A percentile compares a stretch with the other conserved stretches of the same genome.
Conservation (phyloP, 2,888 invertebrate genomes). For the Macroteleia sp. region DNA sequence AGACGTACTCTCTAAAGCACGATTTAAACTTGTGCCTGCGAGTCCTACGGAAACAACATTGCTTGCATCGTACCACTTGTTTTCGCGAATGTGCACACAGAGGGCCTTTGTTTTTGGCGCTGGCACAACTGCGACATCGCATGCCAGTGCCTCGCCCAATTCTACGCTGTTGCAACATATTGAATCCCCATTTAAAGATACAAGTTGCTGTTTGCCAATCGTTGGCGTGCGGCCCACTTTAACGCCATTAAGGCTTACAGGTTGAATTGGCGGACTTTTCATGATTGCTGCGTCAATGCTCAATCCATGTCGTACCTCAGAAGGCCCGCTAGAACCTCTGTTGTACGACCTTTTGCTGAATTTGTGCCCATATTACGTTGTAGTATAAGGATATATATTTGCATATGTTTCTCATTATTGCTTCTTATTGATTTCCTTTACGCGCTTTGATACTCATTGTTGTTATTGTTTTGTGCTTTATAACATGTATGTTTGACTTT, state of each 20-base stretch:
- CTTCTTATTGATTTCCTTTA: constrained; percentile 21
- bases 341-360: neutral
- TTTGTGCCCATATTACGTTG: constrained; percentile 22
- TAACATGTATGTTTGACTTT: no score
- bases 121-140: constrained; percentile 73
- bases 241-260: constrained; percentile 35
- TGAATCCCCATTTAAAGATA: constrained; percentile 78
- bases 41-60: constrained; percentile 78
- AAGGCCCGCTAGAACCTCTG: constrained; percentile 10
- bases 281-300: constrained; percentile 41
- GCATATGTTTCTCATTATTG: constrained; percentile 48
- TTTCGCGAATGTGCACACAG: constrained; percentile 79
- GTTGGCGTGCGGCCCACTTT: constrained; percentile 30
- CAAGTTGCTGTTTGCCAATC: constrained; percentile 76
- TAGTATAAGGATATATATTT: constrained; percentile 29
- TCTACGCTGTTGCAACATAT: constrained; percentile 78
- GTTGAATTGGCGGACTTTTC: constrained; percentile 68
- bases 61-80: constrained; percentile 80
- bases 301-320: constrained; percentile 30
- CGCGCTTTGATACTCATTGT: constrained; percentile 23
- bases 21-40: constrained; percentile 85
- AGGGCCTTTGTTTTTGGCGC: constrained; percentile 74
- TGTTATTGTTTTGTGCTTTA: constrained; percentile 22
- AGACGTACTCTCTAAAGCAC: constrained; percentile 90
- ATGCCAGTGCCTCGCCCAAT: constrained; percentile 75